Evolutionary conservation across 2,797 vertebrate genomes (phyloP), one percentile per base, ranked within the genome.

Genomic region (Cirrhinus molitorella): DNA sequence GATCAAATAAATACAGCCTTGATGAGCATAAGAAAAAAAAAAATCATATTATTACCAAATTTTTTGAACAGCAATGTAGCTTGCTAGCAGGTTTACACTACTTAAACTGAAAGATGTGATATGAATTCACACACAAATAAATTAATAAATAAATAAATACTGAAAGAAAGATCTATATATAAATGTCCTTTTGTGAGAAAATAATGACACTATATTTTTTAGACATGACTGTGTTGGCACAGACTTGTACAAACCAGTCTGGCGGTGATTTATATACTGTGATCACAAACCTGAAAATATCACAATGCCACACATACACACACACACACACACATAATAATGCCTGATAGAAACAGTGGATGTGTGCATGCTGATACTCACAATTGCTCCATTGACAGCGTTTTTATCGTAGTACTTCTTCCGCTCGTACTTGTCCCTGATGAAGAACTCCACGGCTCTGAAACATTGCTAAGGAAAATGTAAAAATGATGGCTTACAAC

Each of bases 391-490:
- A 81, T 94, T 93, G 88, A 90, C 21, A 55, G 94, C 96, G 83
- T 97, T 98, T 94, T 97, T 96, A 92, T 99, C 94, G 0, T 96
- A 96, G 91, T 98, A 99, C 91, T 98, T 98, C 95, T 99, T 99
- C 95, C 97, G 98, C 91, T 99, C 98, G 0, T 99, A 99, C 92
- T 99, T 99, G 95, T 99, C 98, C 92, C 98, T 96, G 94, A 99
- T 98, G 94, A 99, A 99, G 93, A 99, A 97, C 89, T 99, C 98
- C 93, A 99, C 97, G 71, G 98, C 95, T 97, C 98, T 99, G 94
- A 93, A 51, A 91, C 34, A 17, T 45, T 79, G 90, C 96, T 95
- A 96, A 97, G 97, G 96, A 95, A 88, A 70, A 61, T 66, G 31
- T 12, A 68, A 70, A 70, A 21, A 47, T 4, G 25, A 79, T 63